Evolutionary conservation across 2,797 vertebrate genomes (phyloP).

Genomic region (Strix occidentalis): DNA sequence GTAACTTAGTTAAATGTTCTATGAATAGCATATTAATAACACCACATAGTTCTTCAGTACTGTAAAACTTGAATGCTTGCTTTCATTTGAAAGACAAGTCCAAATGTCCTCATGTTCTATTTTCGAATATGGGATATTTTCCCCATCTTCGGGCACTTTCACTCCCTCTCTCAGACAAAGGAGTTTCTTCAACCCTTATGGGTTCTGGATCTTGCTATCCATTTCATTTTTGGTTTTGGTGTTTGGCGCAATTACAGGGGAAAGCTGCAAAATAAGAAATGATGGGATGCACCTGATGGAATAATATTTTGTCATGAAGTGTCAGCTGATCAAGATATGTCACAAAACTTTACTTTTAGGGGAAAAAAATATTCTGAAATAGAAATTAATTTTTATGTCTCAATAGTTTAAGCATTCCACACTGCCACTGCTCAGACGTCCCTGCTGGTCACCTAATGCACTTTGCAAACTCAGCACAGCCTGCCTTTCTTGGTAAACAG

Average conservation of each 20-base stretch:
- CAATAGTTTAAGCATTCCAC: not conserved
- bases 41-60: not conserved
- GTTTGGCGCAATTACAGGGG: fast-evolving
- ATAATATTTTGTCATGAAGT: not conserved
- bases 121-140: not conserved
- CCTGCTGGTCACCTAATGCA: not conserved
- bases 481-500: not conserved
- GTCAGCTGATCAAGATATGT: not conserved
- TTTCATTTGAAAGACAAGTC: not conserved
- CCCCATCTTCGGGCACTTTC: not conserved
- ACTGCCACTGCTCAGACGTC: not conserved
- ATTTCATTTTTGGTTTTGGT: not conserved
- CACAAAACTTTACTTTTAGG: not conserved
- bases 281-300: not conserved
- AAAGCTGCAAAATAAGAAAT: not conserved
- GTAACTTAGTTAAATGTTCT: not conserved
- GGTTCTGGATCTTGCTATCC: fast-evolving
- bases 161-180: not conserved
- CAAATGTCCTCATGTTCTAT: not conserved
- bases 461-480: not conserved
- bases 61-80: not conserved
- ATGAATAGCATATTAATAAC: not conserved
- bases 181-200: not conserved
- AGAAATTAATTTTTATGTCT: not conserved
- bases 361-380: not conserved